Evolutionary conservation across 2,888 invertebrate species (phyloP).

Genomic region (Malachius bipustulatus): DNA sequence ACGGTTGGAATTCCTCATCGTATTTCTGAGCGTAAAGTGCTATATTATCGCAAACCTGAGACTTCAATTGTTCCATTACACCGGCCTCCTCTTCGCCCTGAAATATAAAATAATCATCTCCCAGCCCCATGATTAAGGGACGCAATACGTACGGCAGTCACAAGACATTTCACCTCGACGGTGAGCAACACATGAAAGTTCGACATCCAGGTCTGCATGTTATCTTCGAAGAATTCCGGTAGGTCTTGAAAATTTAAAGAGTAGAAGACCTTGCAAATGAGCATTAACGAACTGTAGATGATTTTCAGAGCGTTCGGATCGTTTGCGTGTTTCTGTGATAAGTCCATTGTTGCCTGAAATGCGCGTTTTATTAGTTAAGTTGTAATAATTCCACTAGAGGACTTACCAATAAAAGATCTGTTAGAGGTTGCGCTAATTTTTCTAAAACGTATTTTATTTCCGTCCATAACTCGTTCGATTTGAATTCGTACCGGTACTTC

Average conservation of each 20-base stretch:
- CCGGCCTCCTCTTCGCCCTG: constrained; percentile 79
- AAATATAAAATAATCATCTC: constrained; percentile 14
- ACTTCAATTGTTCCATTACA: constrained; percentile 78
- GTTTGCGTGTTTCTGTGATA: constrained; percentile 63
- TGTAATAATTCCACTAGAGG: not conserved
- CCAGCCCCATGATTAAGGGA: not conserved
- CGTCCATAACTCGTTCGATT: constrained; percentile 87
- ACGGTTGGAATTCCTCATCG: constrained; percentile 90
- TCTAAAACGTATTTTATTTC: constrained; percentile 96
- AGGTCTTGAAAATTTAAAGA: constrained; percentile 95
- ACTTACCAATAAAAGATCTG: constrained; percentile 73
- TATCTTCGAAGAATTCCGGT: constrained; percentile 98
- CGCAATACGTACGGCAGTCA: constrained; percentile 44
- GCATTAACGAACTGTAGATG: constrained; percentile 77
- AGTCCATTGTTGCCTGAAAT: constrained; percentile 72
- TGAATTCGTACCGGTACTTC: constrained; percentile 89
- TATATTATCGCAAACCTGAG: constrained; percentile 94
- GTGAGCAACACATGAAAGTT: constrained; percentile 74
- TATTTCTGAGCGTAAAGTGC: constrained; percentile 94
- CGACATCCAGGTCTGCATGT: constrained; percentile 91
- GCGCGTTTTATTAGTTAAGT: no score
- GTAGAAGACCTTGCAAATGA: constrained; percentile 92
- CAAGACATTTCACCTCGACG: constrained; percentile 62
- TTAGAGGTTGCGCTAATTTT: constrained; percentile 85
- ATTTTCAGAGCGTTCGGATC: constrained; percentile 73